These are phyloP conservation scores for Pseudomugil gertrudae DNA, from an alignment of 2,797 vertebrate genomes.

Conservation along the genomic window DNA sequence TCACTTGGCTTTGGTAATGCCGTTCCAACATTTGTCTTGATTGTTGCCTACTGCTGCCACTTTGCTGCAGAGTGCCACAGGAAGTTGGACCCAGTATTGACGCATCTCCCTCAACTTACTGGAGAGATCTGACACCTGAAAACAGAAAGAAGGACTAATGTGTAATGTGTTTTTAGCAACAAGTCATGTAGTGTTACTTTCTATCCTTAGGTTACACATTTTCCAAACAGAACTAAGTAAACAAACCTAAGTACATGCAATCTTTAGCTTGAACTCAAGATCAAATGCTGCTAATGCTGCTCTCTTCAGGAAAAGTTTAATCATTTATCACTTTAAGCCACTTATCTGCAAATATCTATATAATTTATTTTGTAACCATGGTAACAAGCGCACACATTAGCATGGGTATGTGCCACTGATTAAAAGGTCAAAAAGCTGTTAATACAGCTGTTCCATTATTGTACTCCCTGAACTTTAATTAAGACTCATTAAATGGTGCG, in stretches of 20 bases:
- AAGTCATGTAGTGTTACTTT: background rate
- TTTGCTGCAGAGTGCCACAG: conserved; percentile 86
- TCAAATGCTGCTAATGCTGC: background rate
- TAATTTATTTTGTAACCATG: conserved; percentile 7
- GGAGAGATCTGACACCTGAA: conserved; percentile 90
- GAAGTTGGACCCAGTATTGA: conserved; percentile 90
- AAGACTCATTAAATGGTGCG: conserved; percentile 3
- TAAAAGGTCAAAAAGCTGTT: conserved; percentile 4
- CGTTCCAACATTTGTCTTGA: conserved; percentile 93
- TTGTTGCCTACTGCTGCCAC: conserved; percentile 75
- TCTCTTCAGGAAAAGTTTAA: background rate
- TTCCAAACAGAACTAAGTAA: background rate
- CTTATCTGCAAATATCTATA: background rate
- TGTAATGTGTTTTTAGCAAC: background rate
- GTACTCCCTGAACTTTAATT: background rate
- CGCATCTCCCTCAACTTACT: conserved; percentile 88
- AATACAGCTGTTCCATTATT: conserved; percentile 1
- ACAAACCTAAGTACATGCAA: background rate
- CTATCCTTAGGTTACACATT: too few relatives aligned
- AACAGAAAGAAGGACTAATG: background rate
- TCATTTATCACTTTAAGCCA: background rate
- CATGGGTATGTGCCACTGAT: background rate
- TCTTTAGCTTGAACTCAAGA: background rate
- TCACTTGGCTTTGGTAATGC: conserved; percentile 89
- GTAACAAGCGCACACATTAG: background rate